Percentiles rank a stretch among this genome's conserved stretches.
These are phyloP conservation scores for Alligator mississippiensis DNA, from an alignment of 2,113 vertebrate genomes.

Conservation along the genomic window DNA sequence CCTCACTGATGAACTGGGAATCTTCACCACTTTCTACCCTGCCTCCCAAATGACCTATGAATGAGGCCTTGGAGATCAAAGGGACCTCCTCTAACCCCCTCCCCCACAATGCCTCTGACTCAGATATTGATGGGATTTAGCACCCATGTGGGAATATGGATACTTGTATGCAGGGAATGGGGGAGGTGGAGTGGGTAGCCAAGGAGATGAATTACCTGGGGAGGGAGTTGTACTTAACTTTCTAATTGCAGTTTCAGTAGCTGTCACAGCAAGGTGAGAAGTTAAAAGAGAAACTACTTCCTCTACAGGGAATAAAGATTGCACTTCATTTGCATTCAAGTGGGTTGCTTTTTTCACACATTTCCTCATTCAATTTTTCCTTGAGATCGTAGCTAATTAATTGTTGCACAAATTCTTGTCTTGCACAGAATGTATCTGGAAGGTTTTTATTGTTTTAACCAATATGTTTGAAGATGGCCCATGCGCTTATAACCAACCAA, in stretches of 20 bases:
- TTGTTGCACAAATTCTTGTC: slow-evolving; percentile 34
- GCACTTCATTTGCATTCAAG: slow-evolving; percentile 49
- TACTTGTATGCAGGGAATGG: slow-evolving; percentile 42
- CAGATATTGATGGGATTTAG: slow-evolving; percentile 72
- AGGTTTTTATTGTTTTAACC: not conserved
- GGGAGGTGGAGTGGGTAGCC: slow-evolving; percentile 14
- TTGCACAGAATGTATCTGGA: not conserved
- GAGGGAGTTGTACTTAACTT: slow-evolving; percentile 24
- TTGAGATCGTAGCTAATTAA: slow-evolving; percentile 46
- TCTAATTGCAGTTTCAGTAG: not conserved
- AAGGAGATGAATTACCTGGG: slow-evolving; percentile 26
- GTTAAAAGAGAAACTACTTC: slow-evolving; percentile 46
- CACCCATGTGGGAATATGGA: slow-evolving; percentile 71
- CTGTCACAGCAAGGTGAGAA: slow-evolving; percentile 40
- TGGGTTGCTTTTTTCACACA: not conserved
- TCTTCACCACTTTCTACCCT: slow-evolving; percentile 67
- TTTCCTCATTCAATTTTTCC: slow-evolving; percentile 33
- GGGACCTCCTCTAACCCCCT: slow-evolving; percentile 13
- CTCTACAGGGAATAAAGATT: slow-evolving; percentile 57
- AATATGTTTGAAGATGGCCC: not conserved
- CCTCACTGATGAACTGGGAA: slow-evolving; percentile 72
- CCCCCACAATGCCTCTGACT: slow-evolving; percentile 25
- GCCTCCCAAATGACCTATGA: slow-evolving; percentile 72
- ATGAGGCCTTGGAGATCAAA: slow-evolving; percentile 77
- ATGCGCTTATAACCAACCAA: not conserved